Evolutionary conservation across 2,113 vertebrate genomes (phyloP).

Genomic region (Hippocampus abdominalis): DNA sequence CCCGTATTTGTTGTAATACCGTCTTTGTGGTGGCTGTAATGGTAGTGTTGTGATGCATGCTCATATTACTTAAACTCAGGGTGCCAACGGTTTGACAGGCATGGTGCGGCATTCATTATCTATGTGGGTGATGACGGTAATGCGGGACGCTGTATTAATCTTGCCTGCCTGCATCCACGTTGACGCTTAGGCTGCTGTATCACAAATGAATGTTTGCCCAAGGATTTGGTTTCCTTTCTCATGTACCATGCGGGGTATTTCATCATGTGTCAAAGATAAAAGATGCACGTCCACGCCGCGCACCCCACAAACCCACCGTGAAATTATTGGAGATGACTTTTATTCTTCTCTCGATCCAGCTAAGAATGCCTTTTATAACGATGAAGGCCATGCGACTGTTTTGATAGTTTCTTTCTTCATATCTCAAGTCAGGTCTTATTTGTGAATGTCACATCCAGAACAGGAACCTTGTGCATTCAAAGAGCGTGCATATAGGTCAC

Average conservation of each 20-base stretch:
- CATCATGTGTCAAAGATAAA: constrained; percentile 37
- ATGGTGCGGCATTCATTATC: constrained; percentile 49
- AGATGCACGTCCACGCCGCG: constrained; percentile 24
- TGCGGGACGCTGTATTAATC: constrained; percentile 50
- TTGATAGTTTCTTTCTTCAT: constrained; percentile 10
- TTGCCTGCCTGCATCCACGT: constrained; percentile 30
- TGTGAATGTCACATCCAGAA: constrained; percentile 33
- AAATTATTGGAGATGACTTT: constrained; percentile 26
- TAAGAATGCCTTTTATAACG: constrained; percentile 9
- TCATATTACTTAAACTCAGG: constrained; percentile 43
- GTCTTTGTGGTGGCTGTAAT: constrained; percentile 36
- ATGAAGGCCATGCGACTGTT: not conserved
- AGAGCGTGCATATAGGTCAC: constrained; percentile 18
- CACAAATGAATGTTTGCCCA: constrained; percentile 48
- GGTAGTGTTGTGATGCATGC: constrained; percentile 37
- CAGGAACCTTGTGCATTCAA: constrained; percentile 24
- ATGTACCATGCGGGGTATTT: constrained; percentile 34
- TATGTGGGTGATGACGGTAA: constrained; percentile 42
- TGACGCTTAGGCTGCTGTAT: constrained; percentile 41
- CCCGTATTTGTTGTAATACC: constrained; percentile 24
- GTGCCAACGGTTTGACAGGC: constrained; percentile 45
- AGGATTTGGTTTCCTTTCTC: constrained; percentile 47
- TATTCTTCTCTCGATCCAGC: constrained; percentile 7
- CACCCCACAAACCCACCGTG: constrained; percentile 23
- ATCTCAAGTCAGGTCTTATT: constrained; percentile 18